Evolutionary conservation across 2,888 invertebrate genomes (phyloP).

Genomic region (Gisinianus flammeolus): DNA sequence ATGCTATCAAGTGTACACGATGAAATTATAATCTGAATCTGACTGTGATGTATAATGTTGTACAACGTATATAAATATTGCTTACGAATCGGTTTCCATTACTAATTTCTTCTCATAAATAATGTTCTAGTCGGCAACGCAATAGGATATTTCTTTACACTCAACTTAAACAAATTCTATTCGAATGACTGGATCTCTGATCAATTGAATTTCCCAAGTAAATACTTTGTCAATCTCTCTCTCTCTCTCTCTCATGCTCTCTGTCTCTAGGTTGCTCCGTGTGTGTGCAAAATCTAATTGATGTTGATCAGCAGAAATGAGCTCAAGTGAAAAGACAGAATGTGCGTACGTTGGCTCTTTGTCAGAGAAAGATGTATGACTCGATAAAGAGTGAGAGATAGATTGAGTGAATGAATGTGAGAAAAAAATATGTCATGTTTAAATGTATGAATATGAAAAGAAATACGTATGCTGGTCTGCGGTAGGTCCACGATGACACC

Average conservation of each 20-base stretch:
- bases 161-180: background rate
- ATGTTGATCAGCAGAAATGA: conserved; percentile 36
- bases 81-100: background rate
- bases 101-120: background rate
- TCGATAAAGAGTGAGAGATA: conserved; percentile 34
- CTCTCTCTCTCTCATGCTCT: no score
- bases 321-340: conserved; percentile 33
- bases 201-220: no score
- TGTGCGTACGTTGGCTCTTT: conserved; percentile 39
- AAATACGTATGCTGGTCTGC: conserved; percentile 30
- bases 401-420: conserved; percentile 36
- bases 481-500: conserved; percentile 41
- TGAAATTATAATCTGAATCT: background rate
- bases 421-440: conserved; percentile 40
- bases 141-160: background rate
- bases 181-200: background rate
- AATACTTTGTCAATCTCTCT: no score
- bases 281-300: conserved; percentile 27
- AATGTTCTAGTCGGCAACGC: background rate
- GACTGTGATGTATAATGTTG: background rate
- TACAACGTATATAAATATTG: background rate
- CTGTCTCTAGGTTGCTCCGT: no score
- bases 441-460: conserved; percentile 24
- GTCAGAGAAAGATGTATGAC: conserved; percentile 33
- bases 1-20: background rate